A percentile compares a stretch with the other conserved stretches of the same genome.
These are phyloP conservation scores for Zelostemma sp. DNA, from an alignment of 1,140 invertebrate genomes.

Conservation along the genomic window DNA sequence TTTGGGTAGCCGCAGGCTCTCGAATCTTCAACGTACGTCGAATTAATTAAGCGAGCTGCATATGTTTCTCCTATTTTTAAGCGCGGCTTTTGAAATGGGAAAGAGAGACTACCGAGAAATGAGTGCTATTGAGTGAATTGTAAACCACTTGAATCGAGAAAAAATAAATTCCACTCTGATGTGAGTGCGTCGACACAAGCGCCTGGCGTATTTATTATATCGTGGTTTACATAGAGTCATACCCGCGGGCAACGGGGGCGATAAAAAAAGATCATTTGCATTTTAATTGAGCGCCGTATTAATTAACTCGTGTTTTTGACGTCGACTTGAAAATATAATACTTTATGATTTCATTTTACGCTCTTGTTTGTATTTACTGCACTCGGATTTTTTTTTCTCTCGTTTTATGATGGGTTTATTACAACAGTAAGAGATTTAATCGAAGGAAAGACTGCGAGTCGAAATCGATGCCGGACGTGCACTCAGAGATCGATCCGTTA, in stretches of 20 bases:
- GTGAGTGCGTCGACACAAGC: not conserved
- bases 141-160: not conserved
- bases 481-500: not conserved
- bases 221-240: constrained; percentile 6
- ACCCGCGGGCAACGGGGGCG: not conserved
- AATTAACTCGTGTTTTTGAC: constrained; percentile 11
- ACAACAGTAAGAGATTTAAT: not conserved
- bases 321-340: constrained; percentile 6
- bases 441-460: not conserved
- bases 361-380: not conserved
- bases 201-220: constrained; percentile 7
- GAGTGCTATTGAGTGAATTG: not conserved
- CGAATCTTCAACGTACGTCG: not conserved
- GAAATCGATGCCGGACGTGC: not conserved
- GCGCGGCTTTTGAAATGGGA: not conserved
- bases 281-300: constrained; percentile 9
- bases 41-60: not conserved
- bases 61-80: constrained; percentile 1
- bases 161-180: constrained; percentile 4
- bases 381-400: not conserved
- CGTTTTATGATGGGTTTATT: constrained; percentile 1
- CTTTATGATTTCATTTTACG: constrained; percentile 1
- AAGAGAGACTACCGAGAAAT: not conserved
- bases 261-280: constrained; percentile 8
- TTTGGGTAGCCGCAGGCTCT: not conserved